Conservation (phyloP, 2,797 vertebrate genomes). For the Tachyglossus aculeatus region DNA sequence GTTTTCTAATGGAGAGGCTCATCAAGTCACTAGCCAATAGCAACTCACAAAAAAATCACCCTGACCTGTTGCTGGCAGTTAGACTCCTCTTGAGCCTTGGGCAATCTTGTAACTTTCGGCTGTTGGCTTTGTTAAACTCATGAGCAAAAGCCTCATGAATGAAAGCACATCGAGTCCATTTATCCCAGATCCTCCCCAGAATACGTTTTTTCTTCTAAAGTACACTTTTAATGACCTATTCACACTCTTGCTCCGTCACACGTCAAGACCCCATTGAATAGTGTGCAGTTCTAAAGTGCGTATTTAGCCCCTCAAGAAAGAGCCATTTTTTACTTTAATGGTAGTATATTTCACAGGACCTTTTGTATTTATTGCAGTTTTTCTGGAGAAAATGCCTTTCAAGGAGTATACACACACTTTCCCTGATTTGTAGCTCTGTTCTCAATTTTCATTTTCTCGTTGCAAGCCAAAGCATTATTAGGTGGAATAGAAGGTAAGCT, state of each 20-base stretch:
- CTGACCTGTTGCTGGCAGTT: constrained; percentile 20
- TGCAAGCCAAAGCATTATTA: neutral
- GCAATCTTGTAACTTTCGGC: constrained; percentile 1
- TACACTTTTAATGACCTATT: constrained; percentile 36
- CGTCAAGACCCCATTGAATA: neutral
- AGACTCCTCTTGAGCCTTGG: neutral
- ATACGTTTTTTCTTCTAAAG: constrained; percentile 17
- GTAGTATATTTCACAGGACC: constrained; percentile 10
- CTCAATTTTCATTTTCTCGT: constrained; percentile 2
- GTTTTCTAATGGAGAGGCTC: neutral
- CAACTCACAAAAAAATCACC: neutral
- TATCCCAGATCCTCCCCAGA: constrained; percentile 26
- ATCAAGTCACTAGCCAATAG: neutral
- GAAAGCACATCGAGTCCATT: constrained; percentile 10
- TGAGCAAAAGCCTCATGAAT: constrained; percentile 16
- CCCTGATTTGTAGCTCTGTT: constrained; percentile 37
- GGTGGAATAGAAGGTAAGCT: constrained; percentile 30
- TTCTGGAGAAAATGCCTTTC: constrained; percentile 31
- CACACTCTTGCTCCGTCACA: neutral
- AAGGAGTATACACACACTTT: constrained; percentile 30
- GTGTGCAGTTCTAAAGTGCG: neutral
- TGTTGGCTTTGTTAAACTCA: constrained; percentile 15
- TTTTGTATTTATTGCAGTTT: constrained; percentile 45
- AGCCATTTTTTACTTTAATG: constrained; percentile 15
- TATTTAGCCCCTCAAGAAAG: neutral